Conservation (phyloP, 2,797 vertebrate species). For the Pogonophryne albipinna region DNA sequence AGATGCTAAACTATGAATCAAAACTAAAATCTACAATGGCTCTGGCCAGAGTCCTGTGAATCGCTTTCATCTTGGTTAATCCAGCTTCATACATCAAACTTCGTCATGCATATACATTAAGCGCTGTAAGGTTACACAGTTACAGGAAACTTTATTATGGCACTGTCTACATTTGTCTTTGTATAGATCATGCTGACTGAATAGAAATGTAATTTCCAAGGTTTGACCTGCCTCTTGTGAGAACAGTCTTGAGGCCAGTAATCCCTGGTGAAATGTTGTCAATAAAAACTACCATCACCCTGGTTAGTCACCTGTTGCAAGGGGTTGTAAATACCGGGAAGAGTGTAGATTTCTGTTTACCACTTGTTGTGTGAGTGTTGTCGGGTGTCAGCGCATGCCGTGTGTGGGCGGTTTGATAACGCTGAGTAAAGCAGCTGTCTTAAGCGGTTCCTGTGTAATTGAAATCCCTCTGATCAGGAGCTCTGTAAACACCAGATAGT, state of each 20-base stretch:
- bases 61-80: conserved; percentile 1
- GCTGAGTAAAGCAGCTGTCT: conserved; percentile 72
- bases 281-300: conserved; percentile 35
- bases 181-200: conserved; percentile 4
- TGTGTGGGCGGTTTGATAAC: conserved; percentile 65
- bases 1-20: conserved; percentile 18
- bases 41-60: background rate
- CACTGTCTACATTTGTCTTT: background rate
- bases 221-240: conserved; percentile 5
- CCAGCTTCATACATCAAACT: background rate
- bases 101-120: background rate
- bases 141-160: background rate
- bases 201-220: conserved; percentile 22
- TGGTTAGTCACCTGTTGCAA: conserved; percentile 63
- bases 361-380: conserved; percentile 52
- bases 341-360: conserved; percentile 56
- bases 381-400: conserved; percentile 55
- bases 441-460: conserved; percentile 73
- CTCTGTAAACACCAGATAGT: conserved; percentile 74
- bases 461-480: conserved; percentile 74
- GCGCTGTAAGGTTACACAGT: background rate
- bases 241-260: conserved; percentile 17
- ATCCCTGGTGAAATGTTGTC: conserved; percentile 31
- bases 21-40: background rate
- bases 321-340: conserved; percentile 43